phyloP scores from a whole-genome alignment of 2,888 invertebrate genomes.

The Zygogramma bicolorata region DNA sequence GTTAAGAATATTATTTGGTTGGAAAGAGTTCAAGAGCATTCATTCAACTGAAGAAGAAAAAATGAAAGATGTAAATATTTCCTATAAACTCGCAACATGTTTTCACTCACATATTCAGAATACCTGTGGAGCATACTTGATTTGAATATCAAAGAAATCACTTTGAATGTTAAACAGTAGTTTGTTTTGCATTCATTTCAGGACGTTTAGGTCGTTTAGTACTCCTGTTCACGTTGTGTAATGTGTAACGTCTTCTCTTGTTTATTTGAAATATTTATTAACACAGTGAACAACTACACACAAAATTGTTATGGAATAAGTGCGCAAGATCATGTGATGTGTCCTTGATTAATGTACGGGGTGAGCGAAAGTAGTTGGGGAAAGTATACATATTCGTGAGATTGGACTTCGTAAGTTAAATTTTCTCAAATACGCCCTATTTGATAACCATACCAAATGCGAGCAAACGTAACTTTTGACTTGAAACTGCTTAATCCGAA shows the following conservation, averaged over 20 bases:
- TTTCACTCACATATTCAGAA: background rate
- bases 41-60: too few relatives aligned
- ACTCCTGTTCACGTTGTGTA: background rate
- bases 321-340: background rate
- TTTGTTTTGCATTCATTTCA: background rate
- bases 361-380: background rate
- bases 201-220: background rate
- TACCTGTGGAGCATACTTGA: slow-evolving; percentile 1
- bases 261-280: slow-evolving; percentile 7
- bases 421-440: too few relatives aligned
- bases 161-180: slow-evolving; percentile 9
- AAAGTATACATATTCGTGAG: too few relatives aligned
- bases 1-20: too few relatives aligned
- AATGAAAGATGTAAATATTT: background rate
- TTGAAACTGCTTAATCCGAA: too few relatives aligned
- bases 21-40: too few relatives aligned
- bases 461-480: too few relatives aligned
- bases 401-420: too few relatives aligned
- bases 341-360: background rate
- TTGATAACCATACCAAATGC: too few relatives aligned
- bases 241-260: slow-evolving; percentile 1
- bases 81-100: background rate
- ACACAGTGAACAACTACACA: background rate
- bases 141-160: slow-evolving; percentile 16
- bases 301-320: background rate